A percentile compares a stretch with the other conserved stretches of the same genome.
Evolutionary conservation across 2,113 vertebrate genomes (phyloP).

Genomic region (Laterallus jamaicensis): DNA sequence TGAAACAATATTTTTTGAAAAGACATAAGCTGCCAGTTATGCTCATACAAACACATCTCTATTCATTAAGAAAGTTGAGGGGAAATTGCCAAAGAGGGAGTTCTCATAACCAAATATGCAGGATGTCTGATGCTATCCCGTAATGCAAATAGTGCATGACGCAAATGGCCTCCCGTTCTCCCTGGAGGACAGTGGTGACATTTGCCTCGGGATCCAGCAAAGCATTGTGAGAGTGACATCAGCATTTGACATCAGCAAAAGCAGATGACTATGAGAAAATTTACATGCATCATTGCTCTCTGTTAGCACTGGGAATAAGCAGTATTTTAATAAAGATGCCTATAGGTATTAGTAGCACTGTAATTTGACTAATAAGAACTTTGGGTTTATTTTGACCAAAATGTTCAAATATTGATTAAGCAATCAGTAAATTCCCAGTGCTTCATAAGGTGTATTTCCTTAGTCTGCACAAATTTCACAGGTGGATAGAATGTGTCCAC

Average conservation of each 20-base stretch:
- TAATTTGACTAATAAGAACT: background rate
- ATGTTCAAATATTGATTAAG: background rate
- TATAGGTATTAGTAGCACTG: background rate
- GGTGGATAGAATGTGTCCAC: background rate
- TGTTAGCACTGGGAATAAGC: background rate
- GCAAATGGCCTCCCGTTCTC: background rate
- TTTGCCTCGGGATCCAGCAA: background rate
- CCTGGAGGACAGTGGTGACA: fast-evolving
- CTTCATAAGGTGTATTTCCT: background rate
- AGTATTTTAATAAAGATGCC: background rate
- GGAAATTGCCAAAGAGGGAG: background rate
- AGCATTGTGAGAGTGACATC: background rate
- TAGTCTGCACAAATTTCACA: background rate
- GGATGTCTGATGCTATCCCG: background rate
- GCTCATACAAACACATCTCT: background rate
- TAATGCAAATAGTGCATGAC: background rate
- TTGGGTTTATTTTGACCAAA: background rate
- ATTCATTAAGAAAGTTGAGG: background rate
- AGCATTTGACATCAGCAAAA: background rate
- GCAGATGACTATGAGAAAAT: background rate
- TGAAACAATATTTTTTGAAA: background rate
- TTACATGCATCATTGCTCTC: background rate
- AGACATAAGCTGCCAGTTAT: background rate
- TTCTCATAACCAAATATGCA: background rate
- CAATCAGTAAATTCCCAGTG: background rate